Conservation (phyloP, 2,797 vertebrate genomes). For the Falco novaeseelandiae region DNA sequence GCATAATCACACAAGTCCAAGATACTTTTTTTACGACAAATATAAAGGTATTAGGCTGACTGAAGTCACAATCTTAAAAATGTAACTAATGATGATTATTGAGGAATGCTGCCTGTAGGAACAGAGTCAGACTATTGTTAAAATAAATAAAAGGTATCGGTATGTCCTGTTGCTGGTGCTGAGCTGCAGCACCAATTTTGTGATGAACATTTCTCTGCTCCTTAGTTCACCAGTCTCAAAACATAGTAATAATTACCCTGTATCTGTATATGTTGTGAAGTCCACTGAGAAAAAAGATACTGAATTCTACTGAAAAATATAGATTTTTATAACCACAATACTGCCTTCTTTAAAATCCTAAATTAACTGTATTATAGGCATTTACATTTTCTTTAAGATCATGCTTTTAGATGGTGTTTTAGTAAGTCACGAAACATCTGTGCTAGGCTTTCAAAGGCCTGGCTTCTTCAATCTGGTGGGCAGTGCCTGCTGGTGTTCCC, state of each 20-base stretch:
- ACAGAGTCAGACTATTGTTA: background rate
- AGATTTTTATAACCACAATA: background rate
- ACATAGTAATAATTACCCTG: background rate
- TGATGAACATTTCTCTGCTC: background rate
- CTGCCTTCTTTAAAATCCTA: background rate
- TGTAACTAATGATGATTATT: background rate
- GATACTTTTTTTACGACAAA: background rate
- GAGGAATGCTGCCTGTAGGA: background rate
- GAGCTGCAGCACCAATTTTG: background rate
- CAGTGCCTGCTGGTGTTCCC: background rate
- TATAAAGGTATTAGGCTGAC: background rate
- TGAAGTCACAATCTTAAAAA: background rate
- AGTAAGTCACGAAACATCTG: background rate
- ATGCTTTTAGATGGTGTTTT: background rate
- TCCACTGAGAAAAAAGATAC: background rate
- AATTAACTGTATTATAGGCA: background rate
- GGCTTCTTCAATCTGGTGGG: background rate
- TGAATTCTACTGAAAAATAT: background rate
- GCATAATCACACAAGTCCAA: background rate
- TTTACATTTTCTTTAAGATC: background rate
- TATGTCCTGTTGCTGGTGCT: background rate
- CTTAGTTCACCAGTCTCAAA: background rate
- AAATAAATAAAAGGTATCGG: background rate
- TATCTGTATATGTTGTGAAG: background rate
- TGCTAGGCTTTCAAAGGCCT: background rate